Base-by-base conservation (phyloP, 2,113 vertebrate species). In the Etheostoma spectabile region DNA sequence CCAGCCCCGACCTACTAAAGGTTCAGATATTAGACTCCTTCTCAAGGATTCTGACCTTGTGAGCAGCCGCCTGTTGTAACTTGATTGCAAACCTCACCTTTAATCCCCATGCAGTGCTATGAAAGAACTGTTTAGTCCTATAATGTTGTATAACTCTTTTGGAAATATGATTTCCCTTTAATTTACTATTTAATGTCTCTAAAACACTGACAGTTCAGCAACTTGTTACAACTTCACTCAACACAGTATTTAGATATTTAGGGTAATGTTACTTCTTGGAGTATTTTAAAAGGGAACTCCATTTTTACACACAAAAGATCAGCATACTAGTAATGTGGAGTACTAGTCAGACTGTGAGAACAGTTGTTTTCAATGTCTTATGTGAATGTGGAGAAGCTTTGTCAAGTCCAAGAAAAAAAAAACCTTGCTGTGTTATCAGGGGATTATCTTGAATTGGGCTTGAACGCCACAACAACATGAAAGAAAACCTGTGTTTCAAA, bases 21-120 rank as follows among this genome's bases (percentile, higher is more conserved):
- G 52, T 75, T 85, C 14, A 33, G 73, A 74, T 27, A 63, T 56
- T 45, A 13, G 57, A 60, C 63, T 24, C 80, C 12, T 53, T 75
- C 21, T 81, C 51, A 75, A 82, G 55, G 60, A 79, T 61, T 53
- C 51, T 65, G 13, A 45, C 24, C 27, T 60, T 59, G 56, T 38
- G 15, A 71, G 14, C 52, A 49, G 46, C 42, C 70, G 38, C 56
- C 19, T 66, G 24, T 4, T 51, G n/a, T 51, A 64, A 64, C 46
- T 46, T 77, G 56, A 78, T 24, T 56, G 16, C 45, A 79, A 38
- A 79, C 14, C 12, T 52, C 48, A 24, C 33, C 4, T 27, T 61
- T 12, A 2, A 22, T 19, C 48, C 4, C 18, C 13, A 42, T 55
- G 18, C 16, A 38, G 56, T 18, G 6, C 4, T n/a, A 3, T 18